Evolutionary conservation across 2,797 vertebrate species (phyloP), one percentile per base, ranked within the genome.

Genomic region (Acanthopagrus latus): DNA sequence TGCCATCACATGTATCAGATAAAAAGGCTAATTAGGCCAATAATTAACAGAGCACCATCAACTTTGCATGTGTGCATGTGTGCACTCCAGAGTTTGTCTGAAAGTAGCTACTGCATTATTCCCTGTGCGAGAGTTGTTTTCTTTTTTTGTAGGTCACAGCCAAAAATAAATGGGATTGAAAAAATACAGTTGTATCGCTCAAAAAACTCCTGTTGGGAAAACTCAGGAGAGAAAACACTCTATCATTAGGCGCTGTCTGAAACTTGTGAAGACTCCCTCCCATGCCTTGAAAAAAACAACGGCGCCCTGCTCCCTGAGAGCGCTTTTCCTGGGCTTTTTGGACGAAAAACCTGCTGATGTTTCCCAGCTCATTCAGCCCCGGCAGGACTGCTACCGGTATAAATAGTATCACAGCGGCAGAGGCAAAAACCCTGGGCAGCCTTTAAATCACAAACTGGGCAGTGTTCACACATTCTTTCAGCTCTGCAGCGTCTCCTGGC

Each of bases 401-500:
- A 93, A 93, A 93, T 91, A 91, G 89, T 78, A 76, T 84, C 58
- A 63, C 81, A 77, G 87, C 63, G 63, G 86, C 75, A 14, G 58
- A 83, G 82, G 89, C 64, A 75, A 85, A 85, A 90, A 84, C 79
- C 76, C 77, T 7, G 79, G 88, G 76, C 80, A 86, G 87, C 76
- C 86, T 92, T 86, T 90, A 89, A 91, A 92, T 91, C 89, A 91
- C 88, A 88, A 91, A 89, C 83, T 82, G 85, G 85, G 87, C 86
- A 85, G 87, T 67, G 83, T 89, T 93, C 89, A 91, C 87, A 92
- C 91, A 92, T 94, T 94, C 88, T 93, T 92, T 85, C 71, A 88
- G 83, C 86, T 83, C 69, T 76, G 83, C 84, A 90, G 78, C 82
- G 76, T 93, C 91, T 93, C 91, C 93, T 88, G 89, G 92, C 87